Evolutionary conservation across 2,797 vertebrate genomes (phyloP).

Genomic region (Mergus octosetaceus): DNA sequence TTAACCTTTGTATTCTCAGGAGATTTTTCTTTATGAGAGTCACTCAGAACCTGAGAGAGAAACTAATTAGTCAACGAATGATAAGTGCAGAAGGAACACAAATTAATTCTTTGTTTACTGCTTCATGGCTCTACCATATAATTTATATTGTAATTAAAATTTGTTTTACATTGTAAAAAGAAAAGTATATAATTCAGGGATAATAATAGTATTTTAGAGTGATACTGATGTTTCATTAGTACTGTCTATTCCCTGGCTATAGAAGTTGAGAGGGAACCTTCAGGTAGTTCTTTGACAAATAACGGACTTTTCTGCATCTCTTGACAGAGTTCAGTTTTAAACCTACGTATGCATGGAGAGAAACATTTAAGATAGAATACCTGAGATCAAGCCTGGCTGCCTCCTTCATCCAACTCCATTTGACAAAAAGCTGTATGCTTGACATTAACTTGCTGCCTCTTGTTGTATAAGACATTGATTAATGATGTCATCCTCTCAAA

Average conservation of each 20-base stretch:
- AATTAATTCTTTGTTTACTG: slow-evolving; percentile 86
- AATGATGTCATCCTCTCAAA: background rate
- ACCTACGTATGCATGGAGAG: background rate
- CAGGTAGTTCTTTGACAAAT: background rate
- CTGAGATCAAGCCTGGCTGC: background rate
- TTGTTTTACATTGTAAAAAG: slow-evolving; percentile 60
- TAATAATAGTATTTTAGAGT: slow-evolving; percentile 58
- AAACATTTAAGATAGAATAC: background rate
- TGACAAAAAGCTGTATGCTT: background rate
- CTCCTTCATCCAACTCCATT: background rate
- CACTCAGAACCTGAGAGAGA: slow-evolving; percentile 77
- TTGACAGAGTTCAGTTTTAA: background rate
- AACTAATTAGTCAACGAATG: slow-evolving; percentile 88
- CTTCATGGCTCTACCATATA: slow-evolving; percentile 78
- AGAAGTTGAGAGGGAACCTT: background rate
- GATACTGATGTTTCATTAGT: background rate
- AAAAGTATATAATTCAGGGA: slow-evolving; percentile 62
- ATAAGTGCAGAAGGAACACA: slow-evolving; percentile 81
- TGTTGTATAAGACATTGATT: background rate
- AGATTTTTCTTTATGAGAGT: slow-evolving; percentile 78
- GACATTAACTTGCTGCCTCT: background rate
- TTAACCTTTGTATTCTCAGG: slow-evolving; percentile 80
- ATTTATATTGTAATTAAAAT: slow-evolving; percentile 87
- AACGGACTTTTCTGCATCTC: background rate
- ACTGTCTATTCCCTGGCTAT: background rate